A percentile compares a stretch with the other conserved stretches of the same genome.
These are phyloP conservation scores for Eurytemora carolleeae DNA, from an alignment of 1,140 invertebrate species.

Conservation along the genomic window DNA sequence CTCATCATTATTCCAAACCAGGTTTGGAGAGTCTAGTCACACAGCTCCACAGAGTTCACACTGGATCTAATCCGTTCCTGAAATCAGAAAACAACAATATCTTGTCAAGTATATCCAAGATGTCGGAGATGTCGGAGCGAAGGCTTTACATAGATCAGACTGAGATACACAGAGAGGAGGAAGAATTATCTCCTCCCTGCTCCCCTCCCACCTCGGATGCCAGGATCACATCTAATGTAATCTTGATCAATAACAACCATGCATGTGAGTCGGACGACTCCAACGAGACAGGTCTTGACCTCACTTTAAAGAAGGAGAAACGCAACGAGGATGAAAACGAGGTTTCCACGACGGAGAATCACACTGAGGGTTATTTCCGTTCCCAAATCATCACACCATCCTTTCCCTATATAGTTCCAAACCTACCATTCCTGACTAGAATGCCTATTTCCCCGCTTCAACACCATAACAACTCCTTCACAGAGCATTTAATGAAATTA, in stretches of 20 bases:
- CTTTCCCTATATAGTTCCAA: background rate
- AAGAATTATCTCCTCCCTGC: conserved; percentile 3
- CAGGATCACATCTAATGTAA: background rate
- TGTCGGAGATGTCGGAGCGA: background rate
- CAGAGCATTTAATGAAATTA: conserved; percentile 12
- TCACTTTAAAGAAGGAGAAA: conserved; percentile 3
- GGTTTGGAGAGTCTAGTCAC: background rate
- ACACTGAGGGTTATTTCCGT: background rate
- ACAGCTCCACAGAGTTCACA: background rate
- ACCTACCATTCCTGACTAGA: background rate
- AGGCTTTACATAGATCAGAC: background rate
- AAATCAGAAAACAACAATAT: conserved; percentile 13
- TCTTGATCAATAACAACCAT: conserved; percentile 1
- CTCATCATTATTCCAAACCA: background rate
- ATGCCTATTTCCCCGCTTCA: background rate
- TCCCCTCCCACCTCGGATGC: background rate
- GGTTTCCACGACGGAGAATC: background rate
- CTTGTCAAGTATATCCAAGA: conserved; percentile 2
- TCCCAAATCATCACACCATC: background rate
- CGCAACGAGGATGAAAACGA: background rate
- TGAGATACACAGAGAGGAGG: background rate
- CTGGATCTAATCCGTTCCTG: background rate
- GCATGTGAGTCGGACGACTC: background rate
- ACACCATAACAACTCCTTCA: conserved; percentile 7
- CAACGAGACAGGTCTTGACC: conserved; percentile 4